Evolutionary conservation across 1,140 invertebrate species (phyloP).

Genomic region (Dendroctonus ponderosae): DNA sequence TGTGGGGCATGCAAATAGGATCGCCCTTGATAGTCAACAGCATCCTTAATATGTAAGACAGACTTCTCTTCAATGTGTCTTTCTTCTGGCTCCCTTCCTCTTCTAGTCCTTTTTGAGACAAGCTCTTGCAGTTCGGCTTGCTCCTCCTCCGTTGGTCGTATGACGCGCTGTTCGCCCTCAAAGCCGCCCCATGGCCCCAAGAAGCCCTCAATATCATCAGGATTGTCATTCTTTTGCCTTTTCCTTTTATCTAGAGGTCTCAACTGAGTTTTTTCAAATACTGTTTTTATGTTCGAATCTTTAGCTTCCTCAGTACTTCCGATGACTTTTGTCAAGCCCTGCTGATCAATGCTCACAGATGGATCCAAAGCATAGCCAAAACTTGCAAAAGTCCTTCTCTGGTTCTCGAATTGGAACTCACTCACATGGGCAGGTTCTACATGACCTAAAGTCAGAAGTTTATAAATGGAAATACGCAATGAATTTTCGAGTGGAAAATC

Average conservation of each 20-base stretch:
- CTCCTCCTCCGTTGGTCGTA: conserved; percentile 90
- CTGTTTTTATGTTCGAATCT: conserved; percentile 63
- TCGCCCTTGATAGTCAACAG: conserved; percentile 93
- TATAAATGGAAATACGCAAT: neutral
- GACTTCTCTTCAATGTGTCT: conserved; percentile 94
- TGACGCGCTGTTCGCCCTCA: conserved; percentile 83
- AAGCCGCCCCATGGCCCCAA: conserved; percentile 96
- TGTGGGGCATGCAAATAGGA: conserved; percentile 93
- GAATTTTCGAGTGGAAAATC: neutral
- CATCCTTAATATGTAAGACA: conserved; percentile 92
- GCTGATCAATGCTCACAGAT: conserved; percentile 68
- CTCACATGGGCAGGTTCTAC: conserved; percentile 94
- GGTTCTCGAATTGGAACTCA: conserved; percentile 98
- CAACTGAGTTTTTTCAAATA: conserved; percentile 81
- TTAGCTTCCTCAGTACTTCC: conserved; percentile 46
- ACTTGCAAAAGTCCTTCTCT: conserved; percentile 90
- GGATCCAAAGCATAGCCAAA: conserved; percentile 97
- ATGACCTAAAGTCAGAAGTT: conserved; percentile 62
- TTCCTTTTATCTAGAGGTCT: conserved; percentile 70
- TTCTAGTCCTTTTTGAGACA: conserved; percentile 86
- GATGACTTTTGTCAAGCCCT: conserved; percentile 66
- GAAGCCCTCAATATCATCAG: conserved; percentile 91
- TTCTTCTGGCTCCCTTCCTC: conserved; percentile 81
- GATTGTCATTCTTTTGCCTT: conserved; percentile 85
- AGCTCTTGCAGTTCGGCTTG: conserved; percentile 91